Evolutionary conservation across 64 coral and sea anemone genomes (phyloP), one percentile per base, ranked within the genome.

Genomic region (Montipora efflorescens): DNA sequence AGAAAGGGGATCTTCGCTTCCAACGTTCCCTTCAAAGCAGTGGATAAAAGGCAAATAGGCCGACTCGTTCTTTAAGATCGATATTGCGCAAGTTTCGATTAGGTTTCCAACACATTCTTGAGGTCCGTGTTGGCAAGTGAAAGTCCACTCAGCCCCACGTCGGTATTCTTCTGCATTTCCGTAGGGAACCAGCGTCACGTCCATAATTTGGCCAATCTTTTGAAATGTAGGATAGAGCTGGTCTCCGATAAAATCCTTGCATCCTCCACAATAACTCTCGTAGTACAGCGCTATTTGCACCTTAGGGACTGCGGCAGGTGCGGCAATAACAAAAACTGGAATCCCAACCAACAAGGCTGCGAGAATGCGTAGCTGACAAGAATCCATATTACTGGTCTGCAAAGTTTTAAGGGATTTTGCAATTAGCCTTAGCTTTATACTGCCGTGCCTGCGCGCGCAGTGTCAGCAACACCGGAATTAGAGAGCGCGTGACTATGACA

Each of bases 11-110:
- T 87, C 10, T 43, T 10, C 19, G 14, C 18, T 16, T 8, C 57
- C 71, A 23, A 87, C 67, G 55, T 50, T 82, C 45, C 58, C 18
- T 45, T 95, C 94, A 57, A 95, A 16, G 59, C 94, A 95, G 77
- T 95, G 90, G 61, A 95, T 95, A 58, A 95, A 95, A 21, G 94
- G 95, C 11, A 96, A 87, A 78, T 90, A 96, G 2, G 12, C 59
- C 5, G 90, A 69, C 0, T 28, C 44, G 50, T 96, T 93, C 21
- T 82, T 66, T 19, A 93, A 76, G 61, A 90, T 82, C 1, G 85
- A 82, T 48, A 96, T 93, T 5, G 95, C 91, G 58, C 95, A 96
- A 0, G 95, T 93, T 61, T 96, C 95, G 19, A 96, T 96, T 45
- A 96, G 79, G 50, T 96, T 96, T 46, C 95, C 95, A 8, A 84